Evolutionary conservation across 92 coral and sea anemone genomes (phyloP), one percentile per base, ranked within the genome.

Genomic region (Galaxea fascicularis): DNA sequence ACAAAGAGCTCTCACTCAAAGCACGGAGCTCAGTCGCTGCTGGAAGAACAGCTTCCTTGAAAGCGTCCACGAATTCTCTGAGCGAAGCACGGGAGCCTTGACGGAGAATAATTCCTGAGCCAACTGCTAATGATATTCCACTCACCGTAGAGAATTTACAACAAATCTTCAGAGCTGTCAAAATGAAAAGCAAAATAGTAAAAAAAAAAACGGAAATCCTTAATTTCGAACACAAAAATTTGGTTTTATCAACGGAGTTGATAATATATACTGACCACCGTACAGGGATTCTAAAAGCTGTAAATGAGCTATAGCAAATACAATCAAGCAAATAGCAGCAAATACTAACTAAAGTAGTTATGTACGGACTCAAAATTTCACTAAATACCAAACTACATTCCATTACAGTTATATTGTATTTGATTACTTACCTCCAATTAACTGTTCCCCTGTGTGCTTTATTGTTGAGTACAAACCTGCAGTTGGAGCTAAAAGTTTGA

Each of bases 41-140:
- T 29, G 79, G 79, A 18, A 74, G 79, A n/a, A 28, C 11, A 10
- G 76, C 49, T 28, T 13, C 65, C 0, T 17, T 74, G 14, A 74
- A 56, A 16, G 46, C 8, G 8, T 8, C 6, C 21, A 15, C 65
- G 27, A 74, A 74, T 18, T 74, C 49, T 15, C 26, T 6, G 47
- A 74, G 71, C 1, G 58, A 53, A 4, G 18, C 58, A 13, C 62
- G 49, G 77, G 60, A 47, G 64, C 28, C 22, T 47, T 27, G 49
- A 10, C 24, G 14, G 4, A 73, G 35, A n/a, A 73, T 52, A 2
- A 26, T 20, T 1, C 31, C 44, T 11, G 44, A 5, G 10, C 60
- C 62, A 17, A 73, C 41, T 26, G 62, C 62, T 22, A 73, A 46
- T 4, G 44, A 41, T 10, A 68, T 41, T 8, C 73, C 73, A 15